Conservation (phyloP, 2,888 invertebrate species). For the Alviniconcha strummeri region DNA sequence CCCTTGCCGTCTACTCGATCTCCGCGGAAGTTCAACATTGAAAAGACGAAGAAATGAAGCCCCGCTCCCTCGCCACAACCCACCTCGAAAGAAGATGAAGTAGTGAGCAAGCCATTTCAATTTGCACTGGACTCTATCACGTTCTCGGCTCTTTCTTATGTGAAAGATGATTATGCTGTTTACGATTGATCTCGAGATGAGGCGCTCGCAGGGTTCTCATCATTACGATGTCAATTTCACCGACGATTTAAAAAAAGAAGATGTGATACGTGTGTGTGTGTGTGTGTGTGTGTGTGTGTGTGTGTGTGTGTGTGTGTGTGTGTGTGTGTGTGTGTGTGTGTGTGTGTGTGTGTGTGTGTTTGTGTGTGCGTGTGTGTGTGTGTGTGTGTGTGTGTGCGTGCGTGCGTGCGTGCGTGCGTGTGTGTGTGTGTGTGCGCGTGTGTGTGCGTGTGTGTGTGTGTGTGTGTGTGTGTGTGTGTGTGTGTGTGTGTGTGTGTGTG, state of each 20-base stretch:
- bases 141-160: no score
- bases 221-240: neutral
- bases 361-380: neutral
- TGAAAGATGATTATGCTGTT: no score
- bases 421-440: neutral
- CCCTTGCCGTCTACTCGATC: no score
- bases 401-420: neutral
- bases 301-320: neutral
- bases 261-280: neutral
- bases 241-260: neutral
- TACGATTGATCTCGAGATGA: neutral
- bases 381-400: neutral
- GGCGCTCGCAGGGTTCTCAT: neutral
- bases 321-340: neutral
- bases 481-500: neutral
- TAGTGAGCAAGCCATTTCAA: no score
- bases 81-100: no score
- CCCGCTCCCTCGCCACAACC: no score
- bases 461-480: neutral
- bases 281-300: neutral
- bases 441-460: neutral
- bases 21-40: no score
- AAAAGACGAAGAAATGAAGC: no score
- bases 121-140: no score
- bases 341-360: neutral